Evolutionary conservation across 2,888 invertebrate genomes (phyloP).

Genomic region (Unio pictorum): DNA sequence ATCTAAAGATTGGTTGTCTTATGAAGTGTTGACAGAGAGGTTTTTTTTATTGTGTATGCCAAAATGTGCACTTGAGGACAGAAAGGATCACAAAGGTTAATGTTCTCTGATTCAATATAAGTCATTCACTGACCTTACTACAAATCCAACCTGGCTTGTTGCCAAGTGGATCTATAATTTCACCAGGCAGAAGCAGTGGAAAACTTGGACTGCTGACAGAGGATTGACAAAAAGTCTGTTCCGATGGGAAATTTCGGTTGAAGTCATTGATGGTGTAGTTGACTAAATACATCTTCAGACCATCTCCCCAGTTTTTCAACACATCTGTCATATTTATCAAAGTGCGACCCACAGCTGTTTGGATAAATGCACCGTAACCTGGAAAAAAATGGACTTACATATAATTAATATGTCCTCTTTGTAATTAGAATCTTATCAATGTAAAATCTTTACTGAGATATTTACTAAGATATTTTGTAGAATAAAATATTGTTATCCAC

Average conservation of each 20-base stretch:
- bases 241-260: slow-evolving; percentile 50
- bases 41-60: no score
- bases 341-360: slow-evolving; percentile 65
- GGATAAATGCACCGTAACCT: slow-evolving; percentile 69
- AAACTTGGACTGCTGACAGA: slow-evolving; percentile 30
- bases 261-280: slow-evolving; percentile 59
- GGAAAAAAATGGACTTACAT: slow-evolving; percentile 5
- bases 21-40: no score
- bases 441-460: no score
- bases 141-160: slow-evolving; percentile 24
- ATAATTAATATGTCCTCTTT: no score
- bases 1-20: no score
- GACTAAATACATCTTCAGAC: slow-evolving; percentile 64
- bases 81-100: no score
- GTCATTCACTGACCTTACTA: slow-evolving; percentile 4
- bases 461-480: no score
- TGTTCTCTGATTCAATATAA: no score
- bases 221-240: slow-evolving; percentile 56
- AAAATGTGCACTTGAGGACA: no score
- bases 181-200: slow-evolving; percentile 49
- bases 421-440: no score
- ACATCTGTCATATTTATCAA: slow-evolving; percentile 62
- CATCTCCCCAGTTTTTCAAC: slow-evolving; percentile 69
- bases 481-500: no score
- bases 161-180: slow-evolving; percentile 44